Conservation (phyloP, 1,140 invertebrate genomes). For the Frieseomelitta varia region DNA sequence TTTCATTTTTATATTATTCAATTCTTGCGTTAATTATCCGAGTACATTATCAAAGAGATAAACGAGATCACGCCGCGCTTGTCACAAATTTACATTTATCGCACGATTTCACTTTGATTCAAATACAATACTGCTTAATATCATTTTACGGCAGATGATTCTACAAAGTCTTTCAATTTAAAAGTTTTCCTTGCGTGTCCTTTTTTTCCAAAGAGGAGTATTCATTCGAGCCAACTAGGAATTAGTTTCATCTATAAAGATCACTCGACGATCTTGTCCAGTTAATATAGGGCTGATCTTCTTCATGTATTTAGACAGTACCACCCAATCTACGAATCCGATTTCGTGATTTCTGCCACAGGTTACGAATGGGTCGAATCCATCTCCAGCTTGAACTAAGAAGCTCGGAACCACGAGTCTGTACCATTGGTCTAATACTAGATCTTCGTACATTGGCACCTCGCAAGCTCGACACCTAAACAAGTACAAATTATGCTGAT, state of each 20-base stretch:
- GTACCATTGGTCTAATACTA: slow-evolving; percentile 83
- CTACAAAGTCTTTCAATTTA: not conserved
- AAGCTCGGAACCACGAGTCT: slow-evolving; percentile 85
- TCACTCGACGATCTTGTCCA: slow-evolving; percentile 61
- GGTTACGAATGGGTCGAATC: slow-evolving; percentile 71
- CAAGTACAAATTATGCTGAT: not conserved
- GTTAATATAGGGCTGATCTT: slow-evolving; percentile 67
- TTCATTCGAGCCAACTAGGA: not conserved
- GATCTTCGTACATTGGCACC: slow-evolving; percentile 84
- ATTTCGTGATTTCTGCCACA: slow-evolving; percentile 63
- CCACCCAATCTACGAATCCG: slow-evolving; percentile 63
- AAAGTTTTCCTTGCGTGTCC: not conserved
- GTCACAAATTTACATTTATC: not conserved
- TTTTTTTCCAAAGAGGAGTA: not conserved
- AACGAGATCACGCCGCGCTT: not conserved
- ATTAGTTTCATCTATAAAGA: slow-evolving; percentile 24
- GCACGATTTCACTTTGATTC: not conserved
- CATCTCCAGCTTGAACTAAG: slow-evolving; percentile 87
- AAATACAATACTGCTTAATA: not conserved
- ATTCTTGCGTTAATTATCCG: too few relatives aligned
- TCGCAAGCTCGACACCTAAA: slow-evolving; percentile 86
- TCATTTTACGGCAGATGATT: not conserved
- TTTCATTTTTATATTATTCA: too few relatives aligned
- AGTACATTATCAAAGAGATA: not conserved
- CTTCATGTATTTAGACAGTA: slow-evolving; percentile 59